Evolutionary conservation across 2,113 vertebrate genomes (phyloP), one percentile per base, ranked within the genome.

Genomic region (Charina bottae): DNA sequence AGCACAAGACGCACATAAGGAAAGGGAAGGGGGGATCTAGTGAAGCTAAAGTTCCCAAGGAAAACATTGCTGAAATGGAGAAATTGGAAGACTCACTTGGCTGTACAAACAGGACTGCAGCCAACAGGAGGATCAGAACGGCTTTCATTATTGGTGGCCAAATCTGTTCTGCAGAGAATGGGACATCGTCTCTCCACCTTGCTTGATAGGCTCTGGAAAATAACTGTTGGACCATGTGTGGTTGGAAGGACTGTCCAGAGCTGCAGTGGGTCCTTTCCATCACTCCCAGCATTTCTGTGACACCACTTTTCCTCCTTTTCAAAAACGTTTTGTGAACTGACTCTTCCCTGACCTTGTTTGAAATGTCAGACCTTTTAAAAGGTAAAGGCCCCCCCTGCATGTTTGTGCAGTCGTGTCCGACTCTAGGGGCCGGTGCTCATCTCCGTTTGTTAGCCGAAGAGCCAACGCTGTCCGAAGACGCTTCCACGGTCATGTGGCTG

Each of bases 101-200:
- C 6, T 92, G 87, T 64, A 92, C 3, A 49, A 95, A 95, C n/a
- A 97, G 87, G 91, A 92, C 15, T 0, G 90, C 90, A 92, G 91
- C 95, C 90, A 97, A 88, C 13, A 97, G 72, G 78, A 96, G 62
- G 21, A 93, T 42, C 0, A 96, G 89, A 84, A 93, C 3, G 56
- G 28, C 4, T 93, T 94, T 97, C 96, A 97, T 97, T 3, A 90
- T 58, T 72, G 90, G 28, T 58, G 1, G 11, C 1, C 0, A 21
- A 13, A 83, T 92, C 15, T 58, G 33, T 68, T 0, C 7, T 28
- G 21, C 37, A 53, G 92, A 62, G 23, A 90, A 49, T 0, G 24
- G 8, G 7, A 0, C n/a, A 21, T 55, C 78, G 46, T 92, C 72
- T 89, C 33, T 87, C 93, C 0, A 85, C 55, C 3, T 7, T 88